Base-by-base conservation (phyloP, 2,113 vertebrate species). In the Symphodus melops region DNA sequence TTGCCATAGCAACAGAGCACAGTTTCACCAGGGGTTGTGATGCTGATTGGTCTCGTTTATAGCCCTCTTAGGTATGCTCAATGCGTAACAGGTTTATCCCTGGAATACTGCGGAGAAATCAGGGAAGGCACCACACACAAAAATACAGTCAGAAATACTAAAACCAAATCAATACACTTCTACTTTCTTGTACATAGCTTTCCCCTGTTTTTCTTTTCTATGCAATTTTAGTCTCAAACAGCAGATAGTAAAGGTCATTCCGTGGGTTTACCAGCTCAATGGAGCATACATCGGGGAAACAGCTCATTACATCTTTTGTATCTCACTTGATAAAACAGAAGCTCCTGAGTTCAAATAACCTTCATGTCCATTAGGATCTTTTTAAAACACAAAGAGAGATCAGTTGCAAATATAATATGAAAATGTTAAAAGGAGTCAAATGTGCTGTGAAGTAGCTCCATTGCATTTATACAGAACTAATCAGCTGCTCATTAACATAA, bases 1-100 rank as follows among this genome's bases (percentile, higher is more conserved):
- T 90, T 89, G 68, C 87, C 79, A 75, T 88, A 70, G 88, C 82
- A 91, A 91, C 91, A 73, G 70, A 8, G 36, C 67, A 7, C 59
- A 21, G 44, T 78, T 75, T 42, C 72, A 56, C 66, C 55, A 20
- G 55, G 37, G 69, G 76, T 62, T 78, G 72, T 51, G 49, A 59
- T 72, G 75, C 55, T 14, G 65, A 84, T 81, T 79, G 37, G 68
- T 78, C 51, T 68, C 8, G 6, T 84, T 88, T 79, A 82, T 54
- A 62, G 44, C 46, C 73, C 68, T 86, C 60, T 39, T 19, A 71
- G 63, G 62, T 68, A 68, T 59, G 55, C 61, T 60, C 71, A 65
- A 25, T 64, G 66, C 72, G 75, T 68, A 75, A 83, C 68, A 21
- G 53, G 36, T 48, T 75, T 73, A 82, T 80, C 66, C 64, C 25